Evolutionary conservation across 2,888 invertebrate species (phyloP), one percentile per base, ranked within the genome.

Genomic region (Adelognathus sp.): DNA sequence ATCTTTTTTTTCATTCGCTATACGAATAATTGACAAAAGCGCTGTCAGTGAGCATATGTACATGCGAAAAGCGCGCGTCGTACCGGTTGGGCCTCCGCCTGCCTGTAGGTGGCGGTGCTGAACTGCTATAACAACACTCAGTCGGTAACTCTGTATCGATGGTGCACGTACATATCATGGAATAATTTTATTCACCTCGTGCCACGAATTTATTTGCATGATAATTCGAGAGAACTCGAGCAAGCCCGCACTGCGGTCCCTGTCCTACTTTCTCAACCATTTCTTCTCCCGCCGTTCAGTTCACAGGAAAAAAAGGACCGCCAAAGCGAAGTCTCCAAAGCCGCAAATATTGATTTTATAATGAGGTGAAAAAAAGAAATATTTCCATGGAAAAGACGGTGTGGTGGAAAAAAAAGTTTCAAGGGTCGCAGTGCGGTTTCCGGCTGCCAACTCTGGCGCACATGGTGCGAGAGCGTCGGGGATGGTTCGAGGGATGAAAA

Each of bases 401-500:
- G 11, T 52, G 56, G 33, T 46, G 33, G 21, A 63, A 58, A 33
- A 58, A 64, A 67, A 71, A 44, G 46, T 54, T 56, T 66, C 60
- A 74, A 74, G 64, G 79, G 66, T 71, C 71, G 79, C 79, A 79
- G 56, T 79, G 79, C 79, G 79, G 79, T 73, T 78, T 78, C 73
- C 77, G 77, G 77, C 75, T 79, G 73, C 79, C 71, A 75, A 71
- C 66, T 54, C 60, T 66, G 54, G 39, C 31, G 54, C 66, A 61
- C 54, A 29, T 21, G 56, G 54, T 14, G 16, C 31, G 29, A 31
- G 29, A 24, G 54, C 7, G n/a, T 14, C 7, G 21, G 61, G 39
- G 54, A 46, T 14, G 16, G 70, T 39, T 5, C 39, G 33, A 24
- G 46, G 60, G 44, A 46, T 36, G 79, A 39, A 61, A 61, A 56